Percentiles rank a stretch among this genome's conserved stretches.
These are phyloP conservation scores for Melieria picta DNA, from an alignment of 2,888 invertebrate genomes.

Conservation along the genomic window DNA sequence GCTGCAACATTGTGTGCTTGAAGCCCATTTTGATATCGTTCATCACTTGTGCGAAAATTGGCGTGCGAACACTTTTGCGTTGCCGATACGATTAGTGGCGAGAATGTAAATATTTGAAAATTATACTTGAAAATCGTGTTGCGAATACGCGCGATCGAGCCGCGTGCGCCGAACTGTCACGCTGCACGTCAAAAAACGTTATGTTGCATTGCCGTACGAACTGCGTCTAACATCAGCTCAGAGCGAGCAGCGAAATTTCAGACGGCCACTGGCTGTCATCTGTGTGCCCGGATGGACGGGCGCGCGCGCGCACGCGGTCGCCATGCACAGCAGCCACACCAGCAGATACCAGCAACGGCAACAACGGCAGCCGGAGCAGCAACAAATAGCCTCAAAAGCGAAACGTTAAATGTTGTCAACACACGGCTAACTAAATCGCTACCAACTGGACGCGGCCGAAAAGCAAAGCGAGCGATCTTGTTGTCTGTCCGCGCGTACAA, in stretches of 20 bases:
- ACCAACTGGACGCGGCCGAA: conserved; percentile 21
- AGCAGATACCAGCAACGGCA: conserved; percentile 5
- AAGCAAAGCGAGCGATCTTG: too few relatives aligned
- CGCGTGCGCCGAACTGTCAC: conserved; percentile 53
- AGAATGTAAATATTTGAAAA: too few relatives aligned
- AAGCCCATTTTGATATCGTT: conserved; percentile 61
- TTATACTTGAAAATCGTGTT: too few relatives aligned
- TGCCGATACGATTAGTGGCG: too few relatives aligned
- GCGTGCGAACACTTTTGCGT: not conserved
- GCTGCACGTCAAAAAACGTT: conserved; percentile 61
- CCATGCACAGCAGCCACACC: not conserved
- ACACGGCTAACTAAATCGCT: conserved; percentile 38
- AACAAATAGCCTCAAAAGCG: conserved; percentile 32
- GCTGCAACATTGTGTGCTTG: conserved; percentile 63
- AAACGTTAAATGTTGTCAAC: conserved; percentile 44
- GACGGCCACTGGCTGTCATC: conserved; percentile 14
- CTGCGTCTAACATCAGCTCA: conserved; percentile 47
- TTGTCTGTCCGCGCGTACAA: too few relatives aligned
- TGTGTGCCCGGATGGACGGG: conserved; percentile 21
- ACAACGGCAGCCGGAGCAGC: conserved; percentile 19
- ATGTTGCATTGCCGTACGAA: conserved; percentile 51
- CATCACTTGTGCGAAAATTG: conserved; percentile 47
- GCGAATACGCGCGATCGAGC: conserved; percentile 19
- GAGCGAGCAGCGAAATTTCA: conserved; percentile 20
- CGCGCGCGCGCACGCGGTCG: conserved; percentile 1